Percentiles rank a stretch among this genome's conserved stretches.
Conservation (phyloP, 2,888 invertebrate genomes). For the Andrena minutula region DNA sequence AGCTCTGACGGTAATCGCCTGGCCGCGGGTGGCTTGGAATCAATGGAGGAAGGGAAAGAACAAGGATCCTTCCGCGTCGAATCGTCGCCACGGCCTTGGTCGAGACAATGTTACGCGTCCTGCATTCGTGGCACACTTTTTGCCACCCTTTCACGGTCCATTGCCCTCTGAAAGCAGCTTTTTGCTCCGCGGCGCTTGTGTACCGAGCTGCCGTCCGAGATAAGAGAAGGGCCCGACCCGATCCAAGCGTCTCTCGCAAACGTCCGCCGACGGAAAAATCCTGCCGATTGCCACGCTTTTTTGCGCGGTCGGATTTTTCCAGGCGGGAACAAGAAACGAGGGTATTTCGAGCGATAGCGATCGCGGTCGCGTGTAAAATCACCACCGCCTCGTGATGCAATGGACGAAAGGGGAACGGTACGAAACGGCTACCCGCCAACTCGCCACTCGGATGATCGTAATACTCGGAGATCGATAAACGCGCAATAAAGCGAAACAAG, state of each 20-base stretch:
- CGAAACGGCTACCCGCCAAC: too few species aligned
- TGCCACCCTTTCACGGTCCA: slow-evolving; percentile 48
- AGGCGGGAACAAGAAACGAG: not conserved
- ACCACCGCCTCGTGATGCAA: not conserved
- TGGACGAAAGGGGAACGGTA: not conserved
- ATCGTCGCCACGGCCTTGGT: slow-evolving; percentile 42
- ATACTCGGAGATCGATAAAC: not conserved
- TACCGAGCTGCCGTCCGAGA: not conserved
- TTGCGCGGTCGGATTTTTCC: not conserved
- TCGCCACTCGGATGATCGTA: not conserved
- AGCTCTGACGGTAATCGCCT: too few species aligned
- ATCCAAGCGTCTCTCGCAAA: too few species aligned
- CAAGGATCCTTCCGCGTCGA: slow-evolving; percentile 48
- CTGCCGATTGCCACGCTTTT: not conserved
- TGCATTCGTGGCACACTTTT: slow-evolving; percentile 42
- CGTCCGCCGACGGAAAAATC: not conserved
- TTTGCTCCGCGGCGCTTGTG: slow-evolving; percentile 25
- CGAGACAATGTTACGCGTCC: slow-evolving; percentile 32
- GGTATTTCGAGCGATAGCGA: not conserved
- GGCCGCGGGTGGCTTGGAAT: not conserved
- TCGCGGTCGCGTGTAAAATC: not conserved
- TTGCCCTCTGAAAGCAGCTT: slow-evolving; percentile 38
- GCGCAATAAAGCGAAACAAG: slow-evolving; percentile 23
- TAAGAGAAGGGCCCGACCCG: too few species aligned
- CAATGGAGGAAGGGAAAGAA: slow-evolving; percentile 16